Evolutionary conservation across 2,888 invertebrate genomes (phyloP).

Genomic region (Prosopocoilus inquinatus): DNA sequence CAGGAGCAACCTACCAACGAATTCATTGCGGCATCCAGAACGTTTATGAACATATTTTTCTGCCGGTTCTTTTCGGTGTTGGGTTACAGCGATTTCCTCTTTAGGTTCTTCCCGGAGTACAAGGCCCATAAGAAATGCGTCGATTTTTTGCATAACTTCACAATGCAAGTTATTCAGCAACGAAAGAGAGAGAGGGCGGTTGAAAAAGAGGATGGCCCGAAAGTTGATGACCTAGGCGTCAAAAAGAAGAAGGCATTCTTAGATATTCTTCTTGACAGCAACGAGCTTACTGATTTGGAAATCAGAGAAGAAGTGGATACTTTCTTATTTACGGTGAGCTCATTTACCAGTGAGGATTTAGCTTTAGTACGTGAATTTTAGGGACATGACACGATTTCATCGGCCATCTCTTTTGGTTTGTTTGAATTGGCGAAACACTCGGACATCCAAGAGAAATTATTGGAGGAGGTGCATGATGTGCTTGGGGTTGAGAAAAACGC

Average conservation of each 20-base stretch:
- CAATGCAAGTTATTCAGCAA: constrained; percentile 21
- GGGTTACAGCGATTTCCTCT: constrained; percentile 25
- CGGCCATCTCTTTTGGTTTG: constrained; percentile 54
- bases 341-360: too few species aligned
- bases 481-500: constrained; percentile 35
- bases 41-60: constrained; percentile 23
- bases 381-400: constrained; percentile 59
- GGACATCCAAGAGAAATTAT: constrained; percentile 47
- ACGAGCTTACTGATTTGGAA: constrained; percentile 50
- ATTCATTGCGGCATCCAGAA: constrained; percentile 5
- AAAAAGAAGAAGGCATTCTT: constrained; percentile 18
- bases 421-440: constrained; percentile 54
- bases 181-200: constrained; percentile 22
- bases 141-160: constrained; percentile 21
- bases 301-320: constrained; percentile 59
- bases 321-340: constrained; percentile 56
- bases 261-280: constrained; percentile 48
- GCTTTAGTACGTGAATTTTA: constrained; percentile 26
- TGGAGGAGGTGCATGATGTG: constrained; percentile 38
- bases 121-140: constrained; percentile 20
- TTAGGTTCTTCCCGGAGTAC: constrained; percentile 24
- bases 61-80: constrained; percentile 26
- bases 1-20: constrained; percentile 11
- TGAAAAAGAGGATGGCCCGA: constrained; percentile 1
- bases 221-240: constrained; percentile 11